Conservation (phyloP, 2,113 vertebrate species). For the Tauraco erythrolophus region DNA sequence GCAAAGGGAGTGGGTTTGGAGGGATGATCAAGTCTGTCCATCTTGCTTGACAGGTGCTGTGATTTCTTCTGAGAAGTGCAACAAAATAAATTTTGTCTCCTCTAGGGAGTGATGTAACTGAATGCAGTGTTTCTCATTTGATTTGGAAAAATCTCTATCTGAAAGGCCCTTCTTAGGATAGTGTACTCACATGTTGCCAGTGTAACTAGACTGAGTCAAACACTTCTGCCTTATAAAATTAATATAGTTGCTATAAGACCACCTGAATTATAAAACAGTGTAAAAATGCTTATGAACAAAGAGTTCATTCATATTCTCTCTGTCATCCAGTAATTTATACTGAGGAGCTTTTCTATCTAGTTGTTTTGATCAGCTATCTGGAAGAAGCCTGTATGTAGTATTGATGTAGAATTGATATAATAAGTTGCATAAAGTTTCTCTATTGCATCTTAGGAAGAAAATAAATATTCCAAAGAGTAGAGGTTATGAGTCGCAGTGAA, state of each 20-base stretch:
- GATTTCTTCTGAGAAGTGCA: not conserved
- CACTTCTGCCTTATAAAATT: not conserved
- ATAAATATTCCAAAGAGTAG: conserved; percentile 50
- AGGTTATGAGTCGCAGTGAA: conserved; percentile 57
- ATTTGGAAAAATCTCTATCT: not conserved
- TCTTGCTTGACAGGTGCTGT: not conserved
- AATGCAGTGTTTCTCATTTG: not conserved
- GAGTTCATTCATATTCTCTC: not conserved
- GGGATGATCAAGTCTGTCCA: not conserved
- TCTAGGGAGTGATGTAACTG: not conserved
- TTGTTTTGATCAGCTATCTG: not conserved
- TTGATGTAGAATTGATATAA: conserved; percentile 23
- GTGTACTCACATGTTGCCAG: not conserved
- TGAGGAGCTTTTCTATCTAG: not conserved
- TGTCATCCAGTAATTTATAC: not conserved
- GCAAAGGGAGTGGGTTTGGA: not conserved
- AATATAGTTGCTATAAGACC: not conserved
- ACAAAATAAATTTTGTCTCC: not conserved
- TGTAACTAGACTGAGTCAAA: not conserved
- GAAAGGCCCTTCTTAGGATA: not conserved
- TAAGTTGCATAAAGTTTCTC: conserved; percentile 41
- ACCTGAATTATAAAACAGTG: not conserved
- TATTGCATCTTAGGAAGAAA: conserved; percentile 39
- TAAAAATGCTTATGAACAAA: not conserved
- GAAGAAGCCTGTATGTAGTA: not conserved